Base-by-base conservation (phyloP, 2,113 vertebrate genomes). In the Condylura cristata region DNA sequence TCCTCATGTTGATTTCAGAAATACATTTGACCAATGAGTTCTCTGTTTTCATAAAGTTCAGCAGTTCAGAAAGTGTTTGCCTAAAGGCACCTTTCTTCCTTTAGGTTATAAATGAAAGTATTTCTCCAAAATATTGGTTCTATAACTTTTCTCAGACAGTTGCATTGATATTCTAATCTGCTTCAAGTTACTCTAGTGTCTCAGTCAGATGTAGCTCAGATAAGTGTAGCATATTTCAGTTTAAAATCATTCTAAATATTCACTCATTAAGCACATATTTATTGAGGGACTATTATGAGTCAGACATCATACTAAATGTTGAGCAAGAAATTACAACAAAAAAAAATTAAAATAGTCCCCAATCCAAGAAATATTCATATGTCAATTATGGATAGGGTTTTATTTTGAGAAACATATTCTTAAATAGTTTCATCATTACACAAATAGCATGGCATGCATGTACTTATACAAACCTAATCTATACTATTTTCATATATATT, bases 111-210 rank as follows among this genome's bases (percentile, higher is more conserved):
- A 85, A 79, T 82, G 37, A 56, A 90, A 86, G 68, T 53, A 22
- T 8, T 5, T 83, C 5, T 44, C 44, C 71, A 89, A 78, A 85
- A 83, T 32, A 75, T 61, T 85, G 53, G 60, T 83, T 95, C 78
- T 66, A 56, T 86, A 84, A 53, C 41, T 93, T 94, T 96, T 72
- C 80, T 87, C 76, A 70, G 28, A 87, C 37, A 72, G 28, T 75
- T 92, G 2, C 61, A 83, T 56, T 82, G 76, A 37, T 90, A 84
- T 61, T 89, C 9, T n/a, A 46, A 56, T 37, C 66, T 63, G 11
- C 24, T 66, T 24, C 32, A 92, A 75, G 60, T 6, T 86, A 46
- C 56, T 74, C 16, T 58, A 32, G 22, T 90, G 46, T 76, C 24
- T 94, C 78, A 56, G 53, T 94, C 78, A 56, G 53, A 24, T 56